These are phyloP conservation scores for Rutpela maculata DNA, from an alignment of 2,888 invertebrate species.

Conservation along the genomic window DNA sequence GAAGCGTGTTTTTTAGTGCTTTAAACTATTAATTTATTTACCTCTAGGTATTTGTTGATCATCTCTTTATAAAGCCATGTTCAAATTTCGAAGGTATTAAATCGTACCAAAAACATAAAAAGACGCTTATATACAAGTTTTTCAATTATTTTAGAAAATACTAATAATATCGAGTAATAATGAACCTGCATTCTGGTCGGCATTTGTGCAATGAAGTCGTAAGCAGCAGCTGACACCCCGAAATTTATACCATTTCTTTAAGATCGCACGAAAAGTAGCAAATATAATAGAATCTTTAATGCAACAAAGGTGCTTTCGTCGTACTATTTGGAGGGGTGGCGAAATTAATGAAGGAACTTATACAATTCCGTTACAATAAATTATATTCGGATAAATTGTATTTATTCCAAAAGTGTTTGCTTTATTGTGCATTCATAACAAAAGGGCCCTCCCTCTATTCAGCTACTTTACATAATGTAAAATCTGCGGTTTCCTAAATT, in stretches of 20 bases:
- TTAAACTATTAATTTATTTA: too few relatives aligned
- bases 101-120: too few relatives aligned
- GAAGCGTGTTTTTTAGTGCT: too few relatives aligned
- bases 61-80: too few relatives aligned
- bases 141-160: too few relatives aligned
- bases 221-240: constrained; percentile 13
- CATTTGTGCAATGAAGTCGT: not conserved
- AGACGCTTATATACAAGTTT: too few relatives aligned
- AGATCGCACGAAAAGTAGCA: constrained; percentile 14
- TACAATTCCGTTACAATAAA: constrained; percentile 20
- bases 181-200: not conserved
- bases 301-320: constrained; percentile 14
- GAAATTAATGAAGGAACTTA: constrained; percentile 33
- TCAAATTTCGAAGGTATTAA: too few relatives aligned
- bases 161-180: not conserved
- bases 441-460: constrained; percentile 27
- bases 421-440: constrained; percentile 33
- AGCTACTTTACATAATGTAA: constrained; percentile 49
- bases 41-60: too few relatives aligned
- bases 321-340: not conserved
- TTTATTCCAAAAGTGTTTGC: constrained; percentile 31
- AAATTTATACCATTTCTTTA: constrained; percentile 10
- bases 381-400: constrained; percentile 35
- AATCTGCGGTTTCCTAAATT: constrained; percentile 52
- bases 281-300: constrained; percentile 18